Conservation (phyloP, 2,113 vertebrate genomes). For the Casuarius casuarius region DNA sequence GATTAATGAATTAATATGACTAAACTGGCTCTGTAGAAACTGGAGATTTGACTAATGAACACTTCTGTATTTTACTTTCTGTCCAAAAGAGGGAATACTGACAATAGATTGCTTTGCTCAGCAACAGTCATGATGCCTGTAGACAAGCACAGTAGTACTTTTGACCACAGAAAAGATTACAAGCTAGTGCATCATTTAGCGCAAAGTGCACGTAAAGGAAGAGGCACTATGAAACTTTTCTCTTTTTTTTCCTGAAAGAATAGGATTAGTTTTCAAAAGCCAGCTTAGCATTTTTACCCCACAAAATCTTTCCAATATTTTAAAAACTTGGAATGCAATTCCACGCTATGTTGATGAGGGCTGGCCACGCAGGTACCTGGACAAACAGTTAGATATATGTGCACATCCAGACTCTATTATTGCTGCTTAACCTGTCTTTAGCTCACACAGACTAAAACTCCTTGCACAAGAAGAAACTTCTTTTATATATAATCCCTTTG, state of each 20-base stretch:
- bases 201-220: not conserved
- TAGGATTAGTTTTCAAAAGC: not conserved
- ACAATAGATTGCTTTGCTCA: not conserved
- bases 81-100: not conserved
- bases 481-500: not conserved
- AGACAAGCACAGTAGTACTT: not conserved
- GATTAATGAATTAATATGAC: not conserved
- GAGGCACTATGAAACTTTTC: not conserved
- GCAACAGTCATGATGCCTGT: not conserved
- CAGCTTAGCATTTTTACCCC: not conserved
- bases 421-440: not conserved
- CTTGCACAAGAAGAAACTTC: not conserved
- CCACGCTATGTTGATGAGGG: accelerated
- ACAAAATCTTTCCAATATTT: not conserved
- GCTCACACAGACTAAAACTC: not conserved
- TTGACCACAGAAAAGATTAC: not conserved
- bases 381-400: accelerated
- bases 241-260: not conserved
- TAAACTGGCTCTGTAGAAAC: not conserved
- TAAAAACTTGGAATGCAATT: not conserved
- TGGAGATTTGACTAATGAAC: not conserved
- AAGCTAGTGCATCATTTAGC: not conserved
- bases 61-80: not conserved
- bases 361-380: not conserved
- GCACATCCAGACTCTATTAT: not conserved